Percentiles rank a stretch among this genome's conserved stretches.
Conservation (phyloP, 2,888 invertebrate genomes). For the Isoperla grammatica region DNA sequence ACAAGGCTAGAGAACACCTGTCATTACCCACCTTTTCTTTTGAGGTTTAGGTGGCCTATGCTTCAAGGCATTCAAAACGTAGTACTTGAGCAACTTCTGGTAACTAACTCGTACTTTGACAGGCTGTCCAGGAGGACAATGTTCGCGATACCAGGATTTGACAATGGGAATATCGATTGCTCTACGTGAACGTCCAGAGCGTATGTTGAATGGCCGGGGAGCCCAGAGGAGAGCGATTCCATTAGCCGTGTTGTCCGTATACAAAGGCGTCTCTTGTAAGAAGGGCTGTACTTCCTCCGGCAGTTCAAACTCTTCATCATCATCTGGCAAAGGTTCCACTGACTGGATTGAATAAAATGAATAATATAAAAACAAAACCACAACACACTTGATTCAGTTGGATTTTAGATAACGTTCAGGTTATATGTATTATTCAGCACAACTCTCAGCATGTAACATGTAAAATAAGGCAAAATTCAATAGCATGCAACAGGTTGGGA, state of each 20-base stretch:
- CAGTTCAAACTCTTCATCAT: constrained; percentile 89
- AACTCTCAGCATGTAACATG: too few species aligned
- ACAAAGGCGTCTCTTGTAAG: constrained; percentile 89
- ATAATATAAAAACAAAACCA: too few species aligned
- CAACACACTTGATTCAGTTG: too few species aligned
- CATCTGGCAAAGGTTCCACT: constrained; percentile 83
- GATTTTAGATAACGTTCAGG: too few species aligned
- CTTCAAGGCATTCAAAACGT: constrained; percentile 94
- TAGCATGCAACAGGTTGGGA: too few species aligned
- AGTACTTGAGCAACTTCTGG: constrained; percentile 97
- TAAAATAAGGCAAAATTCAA: too few species aligned
- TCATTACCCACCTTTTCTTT: constrained; percentile 82
- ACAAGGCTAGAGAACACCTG: too few species aligned
- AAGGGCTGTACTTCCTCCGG: constrained; percentile 89
- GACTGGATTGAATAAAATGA: constrained; percentile 46
- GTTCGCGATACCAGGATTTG: constrained; percentile 95
- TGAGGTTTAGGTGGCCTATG: constrained; percentile 98
- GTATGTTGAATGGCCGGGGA: constrained; percentile 93
- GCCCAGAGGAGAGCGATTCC: constrained; percentile 97
- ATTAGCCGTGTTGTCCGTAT: constrained; percentile 98
- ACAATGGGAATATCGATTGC: constrained; percentile 97
- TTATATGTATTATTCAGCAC: too few species aligned
- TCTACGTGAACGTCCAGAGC: constrained; percentile 88
- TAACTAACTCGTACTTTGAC: constrained; percentile 99
- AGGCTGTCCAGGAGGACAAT: constrained; percentile 92